Percentiles rank a stretch among this genome's conserved stretches.
phyloP scores from a whole-genome alignment of 2,888 invertebrate species.

The Nymphalis c-album region DNA sequence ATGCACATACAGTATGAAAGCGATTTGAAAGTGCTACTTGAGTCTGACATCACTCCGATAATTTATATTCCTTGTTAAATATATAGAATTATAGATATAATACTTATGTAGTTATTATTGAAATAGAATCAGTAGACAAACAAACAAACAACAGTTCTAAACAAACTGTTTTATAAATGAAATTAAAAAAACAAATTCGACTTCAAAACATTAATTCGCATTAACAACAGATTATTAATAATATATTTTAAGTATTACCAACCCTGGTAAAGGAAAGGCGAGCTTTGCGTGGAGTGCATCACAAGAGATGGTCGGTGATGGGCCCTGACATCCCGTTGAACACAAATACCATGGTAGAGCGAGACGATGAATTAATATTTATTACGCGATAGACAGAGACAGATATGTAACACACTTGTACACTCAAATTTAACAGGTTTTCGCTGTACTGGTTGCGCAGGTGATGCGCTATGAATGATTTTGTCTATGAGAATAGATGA shows the following conservation, averaged over 20 bases:
- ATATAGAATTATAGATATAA: too few species aligned
- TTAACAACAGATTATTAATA: slow-evolving; percentile 5
- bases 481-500: slow-evolving; percentile 27
- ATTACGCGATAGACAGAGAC: slow-evolving; percentile 22
- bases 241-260: slow-evolving; percentile 24
- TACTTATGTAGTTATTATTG: too few species aligned
- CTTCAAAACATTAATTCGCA: not conserved
- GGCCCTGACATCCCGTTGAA: slow-evolving; percentile 50
- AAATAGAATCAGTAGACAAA: too few species aligned
- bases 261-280: slow-evolving; percentile 44
- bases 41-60: too few species aligned
- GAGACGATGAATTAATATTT: slow-evolving; percentile 37
- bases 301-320: slow-evolving; percentile 40
- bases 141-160: too few species aligned
- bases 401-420: slow-evolving; percentile 18
- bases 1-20: too few species aligned
- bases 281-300: slow-evolving; percentile 49
- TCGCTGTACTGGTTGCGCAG: slow-evolving; percentile 36
- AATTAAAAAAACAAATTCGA: not conserved
- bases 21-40: too few species aligned
- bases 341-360: slow-evolving; percentile 46
- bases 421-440: slow-evolving; percentile 35
- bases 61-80: too few species aligned
- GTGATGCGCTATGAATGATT: slow-evolving; percentile 38
- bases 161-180: not conserved